Evolutionary conservation across 2,888 invertebrate genomes (phyloP).

Genomic region (Euplexia lucipara): DNA sequence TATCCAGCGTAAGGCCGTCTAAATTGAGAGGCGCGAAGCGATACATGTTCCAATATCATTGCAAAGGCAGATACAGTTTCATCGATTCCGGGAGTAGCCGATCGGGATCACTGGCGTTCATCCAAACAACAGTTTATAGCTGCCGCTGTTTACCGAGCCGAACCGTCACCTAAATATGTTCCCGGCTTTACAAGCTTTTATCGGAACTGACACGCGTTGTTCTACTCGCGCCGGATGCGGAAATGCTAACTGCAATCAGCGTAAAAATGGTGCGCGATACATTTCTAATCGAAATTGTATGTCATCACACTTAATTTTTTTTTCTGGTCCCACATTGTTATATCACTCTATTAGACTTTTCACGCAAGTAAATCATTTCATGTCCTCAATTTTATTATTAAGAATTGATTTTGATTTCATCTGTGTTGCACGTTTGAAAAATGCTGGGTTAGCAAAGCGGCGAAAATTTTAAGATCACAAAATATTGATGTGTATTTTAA

Average conservation of each 20-base stretch:
- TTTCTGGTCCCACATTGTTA: constrained; percentile 23
- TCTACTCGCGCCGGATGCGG: constrained; percentile 71
- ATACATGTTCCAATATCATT: constrained; percentile 57
- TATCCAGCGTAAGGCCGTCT: constrained; percentile 54
- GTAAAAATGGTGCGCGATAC: constrained; percentile 68
- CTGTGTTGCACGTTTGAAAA: neutral
- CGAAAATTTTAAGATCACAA: neutral
- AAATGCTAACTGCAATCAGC: constrained; percentile 71
- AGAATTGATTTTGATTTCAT: neutral
- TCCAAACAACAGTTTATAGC: constrained; percentile 83
- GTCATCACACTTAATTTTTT: constrained; percentile 38
- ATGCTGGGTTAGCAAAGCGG: neutral
- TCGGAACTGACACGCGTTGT: constrained; percentile 63
- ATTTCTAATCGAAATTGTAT: constrained; percentile 51
- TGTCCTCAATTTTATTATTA: constrained; percentile 3
- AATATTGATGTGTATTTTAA: neutral
- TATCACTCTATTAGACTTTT: constrained; percentile 18
- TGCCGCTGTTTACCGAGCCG: constrained; percentile 76
- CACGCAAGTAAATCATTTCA: constrained; percentile 17
- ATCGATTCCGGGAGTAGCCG: constrained; percentile 68
- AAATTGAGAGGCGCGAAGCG: constrained; percentile 47
- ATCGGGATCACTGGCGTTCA: constrained; percentile 76
- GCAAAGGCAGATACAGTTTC: constrained; percentile 57
- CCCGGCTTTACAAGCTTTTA: constrained; percentile 71
- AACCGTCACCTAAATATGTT: constrained; percentile 74